Conservation (phyloP, 2,113 vertebrate species). For the Saccopteryx bilineata region DNA sequence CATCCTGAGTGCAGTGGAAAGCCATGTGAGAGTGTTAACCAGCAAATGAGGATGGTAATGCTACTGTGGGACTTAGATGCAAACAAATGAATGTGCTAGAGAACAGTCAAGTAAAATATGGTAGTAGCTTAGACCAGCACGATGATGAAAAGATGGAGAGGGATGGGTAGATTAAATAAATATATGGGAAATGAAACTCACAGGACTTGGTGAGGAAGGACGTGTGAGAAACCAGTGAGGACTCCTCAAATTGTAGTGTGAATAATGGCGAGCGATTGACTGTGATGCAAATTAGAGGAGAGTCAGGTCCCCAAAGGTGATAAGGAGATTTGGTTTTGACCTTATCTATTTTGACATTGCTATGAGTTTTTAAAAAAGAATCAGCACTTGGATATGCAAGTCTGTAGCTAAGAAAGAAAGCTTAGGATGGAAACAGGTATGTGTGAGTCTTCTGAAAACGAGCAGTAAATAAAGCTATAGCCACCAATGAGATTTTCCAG, state of each 20-base stretch:
- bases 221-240: not conserved
- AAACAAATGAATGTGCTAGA: not conserved
- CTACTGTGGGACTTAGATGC: not conserved
- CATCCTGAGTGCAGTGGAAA: not conserved
- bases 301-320: not conserved
- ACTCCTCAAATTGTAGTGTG: not conserved
- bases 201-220: not conserved
- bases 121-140: not conserved
- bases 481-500: constrained; percentile 2
- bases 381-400: constrained; percentile 4
- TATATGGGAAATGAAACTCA: not conserved
- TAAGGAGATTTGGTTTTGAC: not conserved
- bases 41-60: not conserved
- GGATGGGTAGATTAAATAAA: not conserved
- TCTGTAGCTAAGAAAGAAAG: constrained; percentile 16
- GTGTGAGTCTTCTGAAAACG: constrained; percentile 6
- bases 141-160: not conserved
- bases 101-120: not conserved
- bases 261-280: not conserved
- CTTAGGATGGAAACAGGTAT: not conserved
- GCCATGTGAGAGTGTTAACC: not conserved
- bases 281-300: not conserved
- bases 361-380: constrained; percentile 30
- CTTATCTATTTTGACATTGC: constrained; percentile 23
- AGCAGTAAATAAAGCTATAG: constrained; percentile 44